Conservation (phyloP, 2,888 invertebrate species). For the Argyresthia albistria region DNA sequence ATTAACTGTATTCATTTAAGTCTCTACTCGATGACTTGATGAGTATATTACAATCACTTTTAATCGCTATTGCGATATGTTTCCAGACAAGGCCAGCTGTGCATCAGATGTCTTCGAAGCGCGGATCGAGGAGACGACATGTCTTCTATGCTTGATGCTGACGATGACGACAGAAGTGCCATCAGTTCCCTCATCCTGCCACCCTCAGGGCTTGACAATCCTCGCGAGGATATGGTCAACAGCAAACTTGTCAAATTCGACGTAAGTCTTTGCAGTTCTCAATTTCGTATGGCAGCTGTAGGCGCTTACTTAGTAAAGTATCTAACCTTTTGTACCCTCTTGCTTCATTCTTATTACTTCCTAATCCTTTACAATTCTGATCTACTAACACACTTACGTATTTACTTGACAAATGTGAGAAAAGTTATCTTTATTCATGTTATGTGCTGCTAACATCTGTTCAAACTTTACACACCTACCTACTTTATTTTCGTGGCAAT, state of each 20-base stretch:
- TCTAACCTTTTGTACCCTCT: background rate
- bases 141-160: constrained; percentile 78
- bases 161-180: constrained; percentile 80
- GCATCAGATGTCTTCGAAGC: constrained; percentile 83
- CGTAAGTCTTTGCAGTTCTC: constrained; percentile 46
- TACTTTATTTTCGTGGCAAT: no score
- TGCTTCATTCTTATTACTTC: background rate
- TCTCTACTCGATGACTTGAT: no score
- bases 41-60: background rate
- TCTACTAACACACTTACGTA: no score
- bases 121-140: constrained; percentile 72
- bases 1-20: no score
- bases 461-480: no score
- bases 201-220: constrained; percentile 52
- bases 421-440: no score
- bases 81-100: constrained; percentile 85
- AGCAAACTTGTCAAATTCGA: constrained; percentile 71
- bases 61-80: background rate
- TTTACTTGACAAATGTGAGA: no score
- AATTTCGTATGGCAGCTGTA: background rate
- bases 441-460: no score
- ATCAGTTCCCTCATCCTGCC: constrained; percentile 67
- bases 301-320: background rate
- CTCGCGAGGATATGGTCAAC: constrained; percentile 52
- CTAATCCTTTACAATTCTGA: constrained; percentile 12